A percentile compares a stretch with the other conserved stretches of the same genome.
These are phyloP conservation scores for Tuberolachnus salignus DNA, from an alignment of 2,888 invertebrate species.

Conservation along the genomic window DNA sequence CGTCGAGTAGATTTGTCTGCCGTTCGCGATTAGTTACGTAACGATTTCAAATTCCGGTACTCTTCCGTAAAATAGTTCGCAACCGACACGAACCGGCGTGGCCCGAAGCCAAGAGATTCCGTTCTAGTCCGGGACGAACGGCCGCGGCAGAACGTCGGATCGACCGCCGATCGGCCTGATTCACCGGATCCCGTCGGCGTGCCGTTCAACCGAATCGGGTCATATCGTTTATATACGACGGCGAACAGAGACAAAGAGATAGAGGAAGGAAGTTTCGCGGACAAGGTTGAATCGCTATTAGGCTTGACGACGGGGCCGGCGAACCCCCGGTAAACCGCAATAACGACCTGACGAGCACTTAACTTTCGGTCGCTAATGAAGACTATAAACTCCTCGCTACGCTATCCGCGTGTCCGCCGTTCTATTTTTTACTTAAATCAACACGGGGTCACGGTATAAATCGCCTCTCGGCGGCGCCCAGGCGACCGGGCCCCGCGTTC, in stretches of 20 bases:
- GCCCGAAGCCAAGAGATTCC: too few species aligned
- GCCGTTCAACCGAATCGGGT: neutral
- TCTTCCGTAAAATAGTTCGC: too few species aligned
- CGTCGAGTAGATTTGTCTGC: too few species aligned
- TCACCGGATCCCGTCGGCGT: neutral
- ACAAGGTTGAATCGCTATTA: conserved; percentile 29
- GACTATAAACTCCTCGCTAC: neutral
- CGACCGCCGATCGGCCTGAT: neutral
- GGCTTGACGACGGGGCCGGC: conserved; percentile 18
- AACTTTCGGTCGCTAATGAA: conserved; percentile 42
- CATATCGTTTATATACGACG: neutral
- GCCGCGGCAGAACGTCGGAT: too few species aligned
- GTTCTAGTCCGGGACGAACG: too few species aligned
- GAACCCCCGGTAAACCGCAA: neutral
- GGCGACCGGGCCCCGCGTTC: too few species aligned
- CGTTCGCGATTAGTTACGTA: too few species aligned
- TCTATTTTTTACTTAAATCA: conserved; percentile 35
- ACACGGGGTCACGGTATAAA: neutral
- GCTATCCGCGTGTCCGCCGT: neutral
- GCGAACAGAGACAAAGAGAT: too few species aligned
- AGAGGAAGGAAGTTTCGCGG: conserved; percentile 17
- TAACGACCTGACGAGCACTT: conserved; percentile 48
- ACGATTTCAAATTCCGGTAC: too few species aligned
- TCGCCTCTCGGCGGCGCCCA: too few species aligned
- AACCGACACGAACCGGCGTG: too few species aligned